These are phyloP conservation scores for Ceratina australensis DNA, from an alignment of 1,140 invertebrate genomes.

Conservation along the genomic window DNA sequence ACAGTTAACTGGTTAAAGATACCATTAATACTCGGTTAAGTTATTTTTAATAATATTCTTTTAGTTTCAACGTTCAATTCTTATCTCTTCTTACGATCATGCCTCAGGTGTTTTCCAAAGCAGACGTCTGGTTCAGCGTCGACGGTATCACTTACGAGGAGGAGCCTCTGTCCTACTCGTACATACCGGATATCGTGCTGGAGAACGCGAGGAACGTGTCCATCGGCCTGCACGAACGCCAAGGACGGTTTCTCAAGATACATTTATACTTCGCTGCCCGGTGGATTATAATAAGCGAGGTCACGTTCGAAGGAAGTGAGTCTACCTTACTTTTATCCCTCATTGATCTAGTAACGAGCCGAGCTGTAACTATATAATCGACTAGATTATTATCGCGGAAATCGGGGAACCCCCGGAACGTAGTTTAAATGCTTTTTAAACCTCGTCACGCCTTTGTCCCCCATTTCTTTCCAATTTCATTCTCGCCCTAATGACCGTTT, in stretches of 20 bases:
- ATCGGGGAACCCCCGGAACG: not conserved
- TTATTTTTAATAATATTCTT: too few relatives aligned
- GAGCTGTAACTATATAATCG: constrained; percentile 28
- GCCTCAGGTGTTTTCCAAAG: constrained; percentile 84
- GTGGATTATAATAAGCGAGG: constrained; percentile 91
- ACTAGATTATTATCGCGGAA: constrained; percentile 32
- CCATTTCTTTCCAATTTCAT: constrained; percentile 47
- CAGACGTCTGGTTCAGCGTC: constrained; percentile 85
- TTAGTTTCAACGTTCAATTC: too few relatives aligned
- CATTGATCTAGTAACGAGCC: constrained; percentile 45
- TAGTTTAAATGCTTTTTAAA: constrained; percentile 53
- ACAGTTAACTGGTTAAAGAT: too few relatives aligned
- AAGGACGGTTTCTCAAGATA: constrained; percentile 85
- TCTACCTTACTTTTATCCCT: too few relatives aligned
- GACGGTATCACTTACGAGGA: constrained; percentile 81
- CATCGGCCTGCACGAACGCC: constrained; percentile 83
- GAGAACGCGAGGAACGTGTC: constrained; percentile 88
- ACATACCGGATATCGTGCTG: constrained; percentile 85
- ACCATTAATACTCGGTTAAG: too few relatives aligned
- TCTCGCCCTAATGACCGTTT: constrained; percentile 40
- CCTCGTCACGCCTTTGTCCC: constrained; percentile 31
- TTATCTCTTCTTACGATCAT: not conserved
- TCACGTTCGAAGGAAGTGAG: constrained; percentile 85
- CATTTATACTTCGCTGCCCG: constrained; percentile 86
- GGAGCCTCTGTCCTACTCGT: constrained; percentile 83